These are phyloP conservation scores for Apoderus coryli DNA, from an alignment of 2,888 invertebrate genomes.

Conservation along the genomic window DNA sequence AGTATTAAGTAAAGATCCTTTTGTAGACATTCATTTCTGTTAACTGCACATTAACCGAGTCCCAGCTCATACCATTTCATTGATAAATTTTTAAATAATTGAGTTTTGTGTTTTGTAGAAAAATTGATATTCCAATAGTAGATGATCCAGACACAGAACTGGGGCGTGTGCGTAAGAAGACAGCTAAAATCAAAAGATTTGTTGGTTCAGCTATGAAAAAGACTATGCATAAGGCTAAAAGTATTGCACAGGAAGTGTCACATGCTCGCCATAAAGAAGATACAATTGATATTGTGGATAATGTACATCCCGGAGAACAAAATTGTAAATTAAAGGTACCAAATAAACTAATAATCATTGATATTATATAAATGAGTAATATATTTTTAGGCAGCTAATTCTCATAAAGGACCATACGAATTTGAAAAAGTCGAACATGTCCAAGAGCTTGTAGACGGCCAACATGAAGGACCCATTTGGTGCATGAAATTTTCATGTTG, in stretches of 20 bases:
- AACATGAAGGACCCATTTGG: conserved; percentile 93
- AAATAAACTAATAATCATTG: no score
- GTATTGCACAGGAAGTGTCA: conserved; percentile 75
- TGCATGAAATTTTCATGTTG: conserved; percentile 97
- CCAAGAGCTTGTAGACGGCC: conserved; percentile 49
- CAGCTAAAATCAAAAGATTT: conserved; percentile 55
- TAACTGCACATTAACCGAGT: no score
- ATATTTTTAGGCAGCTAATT: conserved; percentile 61
- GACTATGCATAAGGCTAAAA: conserved; percentile 83
- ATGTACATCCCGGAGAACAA: conserved; percentile 61
- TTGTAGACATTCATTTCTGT: no score
- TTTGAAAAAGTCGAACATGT: conserved; percentile 84
- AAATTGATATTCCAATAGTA: conserved; percentile 38
- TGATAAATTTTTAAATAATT: no score
- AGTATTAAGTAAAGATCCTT: no score
- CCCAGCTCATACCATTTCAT: no score
- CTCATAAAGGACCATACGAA: conserved; percentile 94
- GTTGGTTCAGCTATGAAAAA: conserved; percentile 82
- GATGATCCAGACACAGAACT: conserved; percentile 34
- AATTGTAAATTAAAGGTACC: conserved; percentile 71
- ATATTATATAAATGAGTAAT: no score
- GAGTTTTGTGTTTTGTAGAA: conserved; percentile 52
- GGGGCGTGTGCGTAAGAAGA: conserved; percentile 34
- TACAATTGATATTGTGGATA: conserved; percentile 70
- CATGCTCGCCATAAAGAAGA: conserved; percentile 80